Evolutionary conservation across 1,140 invertebrate species (phyloP).

Genomic region (Lucilia cuprina): DNA sequence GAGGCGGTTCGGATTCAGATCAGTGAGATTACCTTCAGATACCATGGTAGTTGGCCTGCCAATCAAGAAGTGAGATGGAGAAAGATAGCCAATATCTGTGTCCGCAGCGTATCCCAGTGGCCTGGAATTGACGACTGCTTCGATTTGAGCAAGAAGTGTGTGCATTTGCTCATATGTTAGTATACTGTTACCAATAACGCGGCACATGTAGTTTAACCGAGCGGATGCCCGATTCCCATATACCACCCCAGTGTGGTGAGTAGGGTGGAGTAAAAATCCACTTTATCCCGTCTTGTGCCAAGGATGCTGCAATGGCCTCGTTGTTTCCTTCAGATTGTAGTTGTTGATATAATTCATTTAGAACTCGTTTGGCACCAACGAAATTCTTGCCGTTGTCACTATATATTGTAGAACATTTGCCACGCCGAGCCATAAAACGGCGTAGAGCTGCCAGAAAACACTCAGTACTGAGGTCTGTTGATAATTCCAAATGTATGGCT

Average conservation of each 20-base stretch:
- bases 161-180: constrained; percentile 50
- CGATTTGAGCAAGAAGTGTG: constrained; percentile 47
- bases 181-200: constrained; percentile 40
- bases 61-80: constrained; percentile 44
- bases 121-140: constrained; percentile 50
- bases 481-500: neutral
- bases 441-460: neutral
- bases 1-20: constrained; percentile 27
- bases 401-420: neutral
- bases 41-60: constrained; percentile 27
- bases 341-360: neutral
- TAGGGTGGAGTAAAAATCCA: neutral
- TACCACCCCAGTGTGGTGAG: neutral
- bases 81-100: constrained; percentile 33
- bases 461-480: neutral
- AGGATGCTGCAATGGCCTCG: neutral
- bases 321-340: neutral
- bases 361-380: neutral
- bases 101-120: constrained; percentile 34
- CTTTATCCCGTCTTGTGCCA: neutral
- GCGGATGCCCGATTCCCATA: neutral
- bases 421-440: neutral
- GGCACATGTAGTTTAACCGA: constrained; percentile 16
- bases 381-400: neutral
- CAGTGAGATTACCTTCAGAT: constrained; percentile 44